A percentile compares a stretch with the other conserved stretches of the same genome.
These are phyloP conservation scores for Anthopleura sola DNA, from an alignment of 64 coral and sea anemone species.

Conservation along the genomic window DNA sequence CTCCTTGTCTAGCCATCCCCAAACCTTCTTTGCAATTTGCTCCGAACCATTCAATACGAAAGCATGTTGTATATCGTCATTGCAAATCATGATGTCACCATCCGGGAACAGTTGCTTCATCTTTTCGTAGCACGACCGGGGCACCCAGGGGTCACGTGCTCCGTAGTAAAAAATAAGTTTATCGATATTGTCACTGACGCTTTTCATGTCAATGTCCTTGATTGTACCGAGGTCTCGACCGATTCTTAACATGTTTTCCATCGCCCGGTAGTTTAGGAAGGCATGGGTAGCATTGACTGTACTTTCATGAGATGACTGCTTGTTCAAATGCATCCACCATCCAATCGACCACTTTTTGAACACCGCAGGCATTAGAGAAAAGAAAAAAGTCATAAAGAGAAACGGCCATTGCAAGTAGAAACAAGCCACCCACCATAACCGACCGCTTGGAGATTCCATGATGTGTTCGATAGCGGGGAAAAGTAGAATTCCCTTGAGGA, in stretches of 20 bases:
- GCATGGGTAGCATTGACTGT: constrained; percentile 51
- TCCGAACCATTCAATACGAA: constrained; percentile 85
- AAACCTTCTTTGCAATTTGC: constrained; percentile 75
- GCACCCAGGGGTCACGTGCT: constrained; percentile 82
- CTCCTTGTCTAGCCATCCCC: constrained; percentile 71
- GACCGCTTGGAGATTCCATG: constrained; percentile 74
- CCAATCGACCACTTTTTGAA: constrained; percentile 73
- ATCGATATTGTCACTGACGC: constrained; percentile 57
- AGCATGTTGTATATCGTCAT: constrained; percentile 81
- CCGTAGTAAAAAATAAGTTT: constrained; percentile 94
- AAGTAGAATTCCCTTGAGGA: constrained; percentile 79
- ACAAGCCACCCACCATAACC: constrained; percentile 76
- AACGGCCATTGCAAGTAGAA: constrained; percentile 87
- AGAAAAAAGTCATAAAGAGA: constrained; percentile 58
- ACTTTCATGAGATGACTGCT: constrained; percentile 38
- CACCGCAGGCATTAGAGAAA: constrained; percentile 58
- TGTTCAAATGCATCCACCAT: constrained; percentile 87
- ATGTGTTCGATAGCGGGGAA: constrained; percentile 94
- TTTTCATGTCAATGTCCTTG: constrained; percentile 54
- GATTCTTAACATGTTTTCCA: constrained; percentile 73
- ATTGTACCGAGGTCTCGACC: constrained; percentile 71
- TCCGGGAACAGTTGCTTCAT: constrained; percentile 74
- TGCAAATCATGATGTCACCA: constrained; percentile 63
- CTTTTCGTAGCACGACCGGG: constrained; percentile 65
- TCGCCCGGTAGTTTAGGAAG: constrained; percentile 54